Evolutionary conservation across 1,140 invertebrate species (phyloP).

Genomic region (Apis florea): DNA sequence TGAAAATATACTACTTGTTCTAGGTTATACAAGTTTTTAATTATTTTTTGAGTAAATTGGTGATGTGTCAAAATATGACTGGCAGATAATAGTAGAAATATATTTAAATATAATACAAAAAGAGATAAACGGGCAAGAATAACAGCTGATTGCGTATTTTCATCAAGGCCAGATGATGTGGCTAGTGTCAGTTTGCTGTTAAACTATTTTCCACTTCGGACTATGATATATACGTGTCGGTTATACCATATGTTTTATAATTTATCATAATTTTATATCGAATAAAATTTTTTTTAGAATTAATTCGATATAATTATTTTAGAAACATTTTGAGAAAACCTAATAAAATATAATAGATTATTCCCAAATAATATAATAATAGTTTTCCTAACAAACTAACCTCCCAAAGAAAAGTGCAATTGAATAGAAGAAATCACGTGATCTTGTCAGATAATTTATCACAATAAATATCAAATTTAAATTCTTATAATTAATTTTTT

Average conservation of each 20-base stretch:
- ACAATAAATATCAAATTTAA: constrained; percentile 22
- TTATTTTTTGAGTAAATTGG: constrained; percentile 7
- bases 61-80: constrained; percentile 45
- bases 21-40: constrained; percentile 32
- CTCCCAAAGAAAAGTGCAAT: constrained; percentile 11
- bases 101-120: constrained; percentile 24
- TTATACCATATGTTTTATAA: constrained; percentile 46
- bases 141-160: constrained; percentile 67
- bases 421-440: constrained; percentile 43
- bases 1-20: not conserved
- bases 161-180: constrained; percentile 72
- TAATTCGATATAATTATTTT: not conserved
- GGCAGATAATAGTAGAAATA: not conserved
- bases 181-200: constrained; percentile 58
- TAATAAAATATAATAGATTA: not conserved
- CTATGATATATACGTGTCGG: constrained; percentile 10
- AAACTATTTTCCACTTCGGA: constrained; percentile 41
- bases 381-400: constrained; percentile 21
- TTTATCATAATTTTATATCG: too few species aligned
- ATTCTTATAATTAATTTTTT: constrained; percentile 18
- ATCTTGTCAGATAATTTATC: constrained; percentile 12
- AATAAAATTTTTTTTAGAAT: not conserved
- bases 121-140: constrained; percentile 27
- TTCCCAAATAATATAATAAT: not conserved
- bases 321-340: not conserved